Conservation (phyloP, 1,140 invertebrate species). For the Drosophila prosaltans region DNA sequence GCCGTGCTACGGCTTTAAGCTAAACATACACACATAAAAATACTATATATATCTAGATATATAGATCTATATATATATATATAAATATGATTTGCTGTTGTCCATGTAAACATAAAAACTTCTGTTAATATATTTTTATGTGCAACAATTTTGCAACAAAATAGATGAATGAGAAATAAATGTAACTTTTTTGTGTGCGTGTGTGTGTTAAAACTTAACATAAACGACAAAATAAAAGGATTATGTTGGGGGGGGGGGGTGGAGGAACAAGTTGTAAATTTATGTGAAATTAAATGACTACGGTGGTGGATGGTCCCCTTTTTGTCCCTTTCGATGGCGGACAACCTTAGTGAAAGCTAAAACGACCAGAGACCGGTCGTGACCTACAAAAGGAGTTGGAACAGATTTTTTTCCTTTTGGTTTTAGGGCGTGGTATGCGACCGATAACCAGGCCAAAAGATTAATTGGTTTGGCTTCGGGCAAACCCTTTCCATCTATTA, state of each 20-base stretch:
- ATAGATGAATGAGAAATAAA: constrained; percentile 48
- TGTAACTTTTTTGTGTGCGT: too few relatives aligned
- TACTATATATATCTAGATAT: background rate
- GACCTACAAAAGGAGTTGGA: constrained; percentile 53
- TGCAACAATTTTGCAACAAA: constrained; percentile 43
- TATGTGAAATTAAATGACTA: constrained; percentile 56
- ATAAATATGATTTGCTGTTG: constrained; percentile 4
- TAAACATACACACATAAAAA: constrained; percentile 22
- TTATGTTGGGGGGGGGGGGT: too few relatives aligned
- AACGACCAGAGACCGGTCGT: constrained; percentile 25
- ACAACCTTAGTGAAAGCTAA: constrained; percentile 40
- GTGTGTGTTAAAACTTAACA: constrained; percentile 34
- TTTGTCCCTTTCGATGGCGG: constrained; percentile 18
- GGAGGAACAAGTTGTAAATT: constrained; percentile 37
- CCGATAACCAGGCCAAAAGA: constrained; percentile 48
- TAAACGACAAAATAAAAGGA: constrained; percentile 8
- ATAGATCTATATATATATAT: background rate
- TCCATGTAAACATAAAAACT: constrained; percentile 7
- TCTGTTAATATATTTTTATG: constrained; percentile 56
- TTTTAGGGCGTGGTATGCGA: constrained; percentile 26
- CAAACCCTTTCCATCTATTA: background rate
- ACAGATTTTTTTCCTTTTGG: constrained; percentile 28
- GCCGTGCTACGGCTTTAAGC: constrained; percentile 70
- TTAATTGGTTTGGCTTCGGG: constrained; percentile 66
- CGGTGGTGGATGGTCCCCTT: constrained; percentile 2